These are phyloP conservation scores for Andricus curvator DNA, from an alignment of 2,888 invertebrate genomes.

Conservation along the genomic window DNA sequence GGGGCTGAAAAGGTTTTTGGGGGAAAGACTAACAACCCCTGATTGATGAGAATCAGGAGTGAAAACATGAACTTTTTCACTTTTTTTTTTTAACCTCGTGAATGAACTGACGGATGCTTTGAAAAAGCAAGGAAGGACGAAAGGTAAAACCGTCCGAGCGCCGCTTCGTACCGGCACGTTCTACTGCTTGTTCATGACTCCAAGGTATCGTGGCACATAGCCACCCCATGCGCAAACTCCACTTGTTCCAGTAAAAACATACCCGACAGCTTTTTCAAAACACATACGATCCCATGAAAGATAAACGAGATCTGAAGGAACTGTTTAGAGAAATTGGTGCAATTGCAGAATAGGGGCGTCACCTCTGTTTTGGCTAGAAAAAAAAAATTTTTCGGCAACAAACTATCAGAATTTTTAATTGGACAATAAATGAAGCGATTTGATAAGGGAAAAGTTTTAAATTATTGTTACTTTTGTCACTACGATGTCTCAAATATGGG, in stretches of 20 bases:
- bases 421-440: too few species aligned
- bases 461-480: too few species aligned
- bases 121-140: background rate
- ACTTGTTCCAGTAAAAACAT: background rate
- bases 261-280: background rate
- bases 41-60: background rate
- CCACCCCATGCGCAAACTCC: constrained; percentile 5
- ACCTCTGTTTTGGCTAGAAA: too few species aligned
- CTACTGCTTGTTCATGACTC: background rate
- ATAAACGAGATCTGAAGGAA: background rate
- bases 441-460: too few species aligned
- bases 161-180: constrained; percentile 10
- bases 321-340: background rate
- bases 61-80: background rate
- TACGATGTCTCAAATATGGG: too few species aligned
- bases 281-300: background rate
- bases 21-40: background rate
- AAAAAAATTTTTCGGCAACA: too few species aligned
- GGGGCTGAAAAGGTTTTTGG: background rate
- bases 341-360: too few species aligned
- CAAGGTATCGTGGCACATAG: constrained; percentile 1
- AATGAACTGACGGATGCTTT: background rate
- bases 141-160: constrained; percentile 25
- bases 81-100: constrained; percentile 1
- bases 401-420: too few species aligned